phyloP scores from a whole-genome alignment of 2,113 vertebrate genomes.

The Coracopsis vasa region DNA sequence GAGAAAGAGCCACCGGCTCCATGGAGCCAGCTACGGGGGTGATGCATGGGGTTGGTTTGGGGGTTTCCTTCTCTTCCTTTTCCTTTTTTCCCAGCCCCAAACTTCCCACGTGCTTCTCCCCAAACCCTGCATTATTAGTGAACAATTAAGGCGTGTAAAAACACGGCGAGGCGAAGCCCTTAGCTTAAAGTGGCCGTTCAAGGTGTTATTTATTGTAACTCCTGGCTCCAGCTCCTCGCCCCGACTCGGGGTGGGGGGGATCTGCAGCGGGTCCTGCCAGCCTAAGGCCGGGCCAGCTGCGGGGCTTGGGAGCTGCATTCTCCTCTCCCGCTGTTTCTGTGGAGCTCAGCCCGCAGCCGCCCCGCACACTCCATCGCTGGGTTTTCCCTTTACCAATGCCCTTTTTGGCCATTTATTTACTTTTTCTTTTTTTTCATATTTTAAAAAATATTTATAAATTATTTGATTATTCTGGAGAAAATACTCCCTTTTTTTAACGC shows the following conservation, averaged over 20 bases:
- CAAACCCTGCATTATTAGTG: neutral
- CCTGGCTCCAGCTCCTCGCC: neutral
- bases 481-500: neutral
- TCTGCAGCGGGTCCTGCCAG: neutral
- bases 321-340: neutral
- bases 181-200: neutral
- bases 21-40: neutral
- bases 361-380: neutral
- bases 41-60: neutral
- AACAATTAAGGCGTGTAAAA: constrained; percentile 23
- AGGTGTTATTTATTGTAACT: rapidly evolving
- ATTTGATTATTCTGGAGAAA: neutral
- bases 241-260: neutral
- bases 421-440: neutral
- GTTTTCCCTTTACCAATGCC: neutral
- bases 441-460: neutral
- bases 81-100: neutral
- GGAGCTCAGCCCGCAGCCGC: neutral
- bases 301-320: neutral
- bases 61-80: neutral
- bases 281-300: neutral
- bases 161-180: neutral
- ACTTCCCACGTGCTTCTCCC: neutral
- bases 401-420: neutral
- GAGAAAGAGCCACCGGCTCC: neutral